Percentiles rank a stretch among this genome's conserved stretches.
Conservation (phyloP, 2,797 vertebrate species). For the Phoeniculus purpureus region DNA sequence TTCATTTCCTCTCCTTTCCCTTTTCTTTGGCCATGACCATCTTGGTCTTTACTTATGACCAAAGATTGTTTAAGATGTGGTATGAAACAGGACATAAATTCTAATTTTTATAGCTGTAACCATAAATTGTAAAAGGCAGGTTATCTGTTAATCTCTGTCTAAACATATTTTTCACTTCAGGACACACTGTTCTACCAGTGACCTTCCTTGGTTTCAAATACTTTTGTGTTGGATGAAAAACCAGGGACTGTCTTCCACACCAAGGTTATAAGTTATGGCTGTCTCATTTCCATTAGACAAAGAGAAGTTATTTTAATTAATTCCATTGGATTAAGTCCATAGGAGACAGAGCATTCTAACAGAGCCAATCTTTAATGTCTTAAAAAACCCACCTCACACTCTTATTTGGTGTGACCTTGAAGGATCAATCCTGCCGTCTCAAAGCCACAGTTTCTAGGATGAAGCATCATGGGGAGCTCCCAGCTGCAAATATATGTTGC, state of each 20-base stretch:
- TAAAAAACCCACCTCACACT: not conserved
- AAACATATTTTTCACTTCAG: not conserved
- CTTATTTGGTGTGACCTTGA: not conserved
- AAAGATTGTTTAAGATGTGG: not conserved
- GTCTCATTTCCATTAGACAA: slow-evolving; percentile 28
- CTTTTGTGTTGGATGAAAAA: not conserved
- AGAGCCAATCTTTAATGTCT: not conserved
- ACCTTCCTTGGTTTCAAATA: not conserved
- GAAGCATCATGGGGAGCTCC: not conserved
- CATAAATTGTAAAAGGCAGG: not conserved
- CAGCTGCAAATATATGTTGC: not conserved
- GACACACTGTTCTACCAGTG: not conserved
- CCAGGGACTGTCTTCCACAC: not conserved
- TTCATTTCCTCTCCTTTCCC: not conserved
- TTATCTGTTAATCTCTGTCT: not conserved
- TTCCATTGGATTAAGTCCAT: slow-evolving; percentile 7
- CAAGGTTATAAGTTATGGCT: not conserved
- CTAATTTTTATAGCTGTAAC: not conserved
- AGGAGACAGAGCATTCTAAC: not conserved
- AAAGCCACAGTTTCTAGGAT: not conserved
- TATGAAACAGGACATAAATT: not conserved
- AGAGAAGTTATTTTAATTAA: slow-evolving; percentile 12
- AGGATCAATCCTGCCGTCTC: not conserved
- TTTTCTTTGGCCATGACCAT: not conserved
- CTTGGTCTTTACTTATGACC: not conserved